Conservation (phyloP, 2,797 vertebrate genomes). For the Pelochelys cantorii region DNA sequence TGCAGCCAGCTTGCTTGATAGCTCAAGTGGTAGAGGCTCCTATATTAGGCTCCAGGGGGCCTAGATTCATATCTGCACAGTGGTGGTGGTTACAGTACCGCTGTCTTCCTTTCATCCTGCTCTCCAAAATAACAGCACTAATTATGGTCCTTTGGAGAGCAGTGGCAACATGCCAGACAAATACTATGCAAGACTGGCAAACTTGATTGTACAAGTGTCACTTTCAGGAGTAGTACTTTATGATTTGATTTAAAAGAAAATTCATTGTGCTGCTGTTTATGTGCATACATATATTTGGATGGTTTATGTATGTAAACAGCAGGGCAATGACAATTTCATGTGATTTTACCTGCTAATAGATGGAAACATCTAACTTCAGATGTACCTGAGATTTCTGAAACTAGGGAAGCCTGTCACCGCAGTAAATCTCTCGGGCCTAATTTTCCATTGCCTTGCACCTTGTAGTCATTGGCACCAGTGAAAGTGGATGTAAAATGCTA, state of each 20-base stretch:
- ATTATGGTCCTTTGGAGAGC: background rate
- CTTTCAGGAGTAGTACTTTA: background rate
- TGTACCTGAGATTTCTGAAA: background rate
- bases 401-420: background rate
- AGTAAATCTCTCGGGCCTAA: background rate
- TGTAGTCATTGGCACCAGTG: background rate
- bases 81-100: no score
- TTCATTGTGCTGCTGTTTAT: background rate
- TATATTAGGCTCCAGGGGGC: no score
- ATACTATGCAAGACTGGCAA: no score
- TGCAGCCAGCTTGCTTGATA: no score
- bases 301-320: background rate
- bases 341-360: background rate
- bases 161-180: background rate
- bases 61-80: no score
- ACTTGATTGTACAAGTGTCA: background rate
- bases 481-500: background rate
- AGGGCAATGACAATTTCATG: background rate
- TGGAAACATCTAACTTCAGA: background rate
- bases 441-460: background rate
- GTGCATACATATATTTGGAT: background rate
- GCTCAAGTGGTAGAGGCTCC: no score
- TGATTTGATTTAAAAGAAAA: background rate
- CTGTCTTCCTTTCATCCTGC: background rate
- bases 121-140: background rate